Percentiles rank a stretch among this genome's conserved stretches.
These are phyloP conservation scores for Phania funesta DNA, from an alignment of 2,888 invertebrate species.

Conservation along the genomic window DNA sequence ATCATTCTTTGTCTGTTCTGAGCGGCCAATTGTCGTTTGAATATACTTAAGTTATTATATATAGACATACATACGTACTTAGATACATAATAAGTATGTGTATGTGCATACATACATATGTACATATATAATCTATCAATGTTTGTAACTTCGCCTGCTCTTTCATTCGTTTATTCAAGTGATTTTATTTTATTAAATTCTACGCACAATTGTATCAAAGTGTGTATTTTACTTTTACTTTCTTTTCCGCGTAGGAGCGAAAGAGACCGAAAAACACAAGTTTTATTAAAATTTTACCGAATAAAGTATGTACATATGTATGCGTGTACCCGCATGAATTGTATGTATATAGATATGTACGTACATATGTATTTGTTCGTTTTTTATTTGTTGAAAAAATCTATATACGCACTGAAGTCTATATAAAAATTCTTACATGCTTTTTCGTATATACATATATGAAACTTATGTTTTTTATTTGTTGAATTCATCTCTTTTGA, in stretches of 20 bases:
- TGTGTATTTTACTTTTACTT: constrained; percentile 57
- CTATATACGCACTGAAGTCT: not conserved
- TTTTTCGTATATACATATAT: not conserved
- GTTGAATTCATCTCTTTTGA: not conserved
- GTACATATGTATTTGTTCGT: not conserved
- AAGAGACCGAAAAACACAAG: constrained; percentile 35
- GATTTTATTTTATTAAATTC: constrained; percentile 22
- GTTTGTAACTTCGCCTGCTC: not conserved
- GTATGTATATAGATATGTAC: not conserved
- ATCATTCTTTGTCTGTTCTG: not conserved
- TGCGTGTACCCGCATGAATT: not conserved
- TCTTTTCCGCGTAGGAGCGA: constrained; percentile 34
- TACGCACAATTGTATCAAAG: constrained; percentile 45
- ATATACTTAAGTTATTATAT: not conserved
- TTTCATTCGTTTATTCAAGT: constrained; percentile 5
- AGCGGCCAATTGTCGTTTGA: not conserved
- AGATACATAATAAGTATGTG: not conserved
- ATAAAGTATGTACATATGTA: not conserved
- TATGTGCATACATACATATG: not conserved
- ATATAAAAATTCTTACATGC: not conserved
- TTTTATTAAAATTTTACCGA: constrained; percentile 37
- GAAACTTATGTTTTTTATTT: too few species aligned
- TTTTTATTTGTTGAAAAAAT: constrained; percentile 38
- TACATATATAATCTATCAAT: not conserved
- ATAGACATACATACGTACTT: not conserved